Evolutionary conservation across 2,888 invertebrate genomes (phyloP).

Genomic region (Chydorus sphaericus): DNA sequence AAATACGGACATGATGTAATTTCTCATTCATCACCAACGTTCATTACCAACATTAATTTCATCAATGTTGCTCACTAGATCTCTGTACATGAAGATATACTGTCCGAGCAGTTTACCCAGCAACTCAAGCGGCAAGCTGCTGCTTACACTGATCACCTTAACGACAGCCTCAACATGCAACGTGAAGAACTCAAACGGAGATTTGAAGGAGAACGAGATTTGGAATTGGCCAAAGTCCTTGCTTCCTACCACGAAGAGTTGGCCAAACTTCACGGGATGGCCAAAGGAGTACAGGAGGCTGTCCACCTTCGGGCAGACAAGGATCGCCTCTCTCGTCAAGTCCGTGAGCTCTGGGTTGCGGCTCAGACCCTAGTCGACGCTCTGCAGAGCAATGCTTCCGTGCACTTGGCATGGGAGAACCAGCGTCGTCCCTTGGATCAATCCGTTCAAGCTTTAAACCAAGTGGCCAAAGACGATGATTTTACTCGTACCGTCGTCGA

Average conservation of each 20-base stretch:
- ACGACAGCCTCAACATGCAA: constrained; percentile 48
- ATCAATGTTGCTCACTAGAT: constrained; percentile 33
- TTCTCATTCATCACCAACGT: no score
- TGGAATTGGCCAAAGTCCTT: constrained; percentile 47
- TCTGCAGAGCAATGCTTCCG: constrained; percentile 44
- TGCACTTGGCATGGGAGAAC: constrained; percentile 35
- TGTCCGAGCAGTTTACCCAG: constrained; percentile 36
- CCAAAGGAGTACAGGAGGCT: constrained; percentile 61
- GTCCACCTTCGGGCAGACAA: constrained; percentile 55
- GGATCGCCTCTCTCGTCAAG: constrained; percentile 57
- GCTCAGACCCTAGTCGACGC: constrained; percentile 72
- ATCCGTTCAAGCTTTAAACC: constrained; percentile 43
- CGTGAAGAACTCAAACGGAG: constrained; percentile 40
- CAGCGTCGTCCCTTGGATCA: constrained; percentile 48
- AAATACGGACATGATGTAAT: constrained; percentile 7
- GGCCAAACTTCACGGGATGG: constrained; percentile 52
- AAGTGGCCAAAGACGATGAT: constrained; percentile 51
- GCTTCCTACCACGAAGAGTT: constrained; percentile 52
- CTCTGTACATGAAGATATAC: constrained; percentile 44
- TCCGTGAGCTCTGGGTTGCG: constrained; percentile 86
- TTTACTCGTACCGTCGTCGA: constrained; percentile 61
- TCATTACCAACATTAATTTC: neutral
- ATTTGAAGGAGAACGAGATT: constrained; percentile 43
- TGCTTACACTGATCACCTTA: constrained; percentile 66
- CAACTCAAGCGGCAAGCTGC: constrained; percentile 73